Evolutionary conservation across 2,888 invertebrate species (phyloP).

Genomic region (Caradrina clavipalpis): DNA sequence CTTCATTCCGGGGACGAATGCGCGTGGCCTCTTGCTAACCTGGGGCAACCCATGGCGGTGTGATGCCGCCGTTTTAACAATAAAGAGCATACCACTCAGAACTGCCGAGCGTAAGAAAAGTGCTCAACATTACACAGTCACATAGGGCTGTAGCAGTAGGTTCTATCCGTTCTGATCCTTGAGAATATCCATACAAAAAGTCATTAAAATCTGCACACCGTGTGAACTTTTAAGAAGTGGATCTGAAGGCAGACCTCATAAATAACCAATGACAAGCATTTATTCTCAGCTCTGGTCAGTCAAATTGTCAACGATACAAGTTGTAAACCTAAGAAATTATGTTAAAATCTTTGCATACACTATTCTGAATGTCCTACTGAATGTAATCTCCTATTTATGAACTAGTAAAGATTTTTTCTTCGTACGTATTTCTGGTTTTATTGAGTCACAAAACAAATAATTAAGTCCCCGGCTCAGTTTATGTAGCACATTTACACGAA

Average conservation of each 20-base stretch:
- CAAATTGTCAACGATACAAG: conserved; percentile 20
- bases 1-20: too few relatives aligned
- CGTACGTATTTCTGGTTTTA: conserved; percentile 49
- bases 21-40: too few relatives aligned
- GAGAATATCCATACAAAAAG: neutral
- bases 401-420: conserved; percentile 58
- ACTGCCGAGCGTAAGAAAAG: neutral
- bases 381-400: conserved; percentile 54
- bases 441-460: conserved; percentile 35
- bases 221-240: neutral
- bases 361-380: conserved; percentile 43
- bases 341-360: conserved; percentile 41
- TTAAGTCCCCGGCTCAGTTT: conserved; percentile 34
- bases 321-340: conserved; percentile 26
- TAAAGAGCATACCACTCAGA: too few relatives aligned
- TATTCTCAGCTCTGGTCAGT: conserved; percentile 35
- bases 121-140: neutral
- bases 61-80: too few relatives aligned
- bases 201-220: neutral
- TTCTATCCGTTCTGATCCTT: too few relatives aligned
- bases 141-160: too few relatives aligned
- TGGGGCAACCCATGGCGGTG: too few relatives aligned
- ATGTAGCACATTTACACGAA: conserved; percentile 38
- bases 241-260: neutral
- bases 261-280: neutral